These are phyloP conservation scores for Perithous albicinctus DNA, from an alignment of 2,888 invertebrate genomes.

Conservation along the genomic window DNA sequence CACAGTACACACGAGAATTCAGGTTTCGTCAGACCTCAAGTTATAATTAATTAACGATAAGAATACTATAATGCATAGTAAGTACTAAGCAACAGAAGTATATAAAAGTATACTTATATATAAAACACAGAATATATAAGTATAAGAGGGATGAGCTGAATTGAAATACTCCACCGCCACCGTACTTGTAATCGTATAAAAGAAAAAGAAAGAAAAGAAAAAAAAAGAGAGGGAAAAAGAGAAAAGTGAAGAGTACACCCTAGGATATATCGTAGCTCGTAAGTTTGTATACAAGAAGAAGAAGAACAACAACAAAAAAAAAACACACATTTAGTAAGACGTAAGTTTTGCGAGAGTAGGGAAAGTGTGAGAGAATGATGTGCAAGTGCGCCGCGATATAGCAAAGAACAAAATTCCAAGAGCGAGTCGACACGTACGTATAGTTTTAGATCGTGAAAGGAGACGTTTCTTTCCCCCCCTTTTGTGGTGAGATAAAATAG, in stretches of 20 bases:
- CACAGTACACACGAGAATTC: conserved; percentile 74
- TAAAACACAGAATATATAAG: conserved; percentile 70
- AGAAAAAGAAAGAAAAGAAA: conserved; percentile 65
- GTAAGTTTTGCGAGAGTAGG: conserved; percentile 66
- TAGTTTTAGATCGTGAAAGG: conserved; percentile 66
- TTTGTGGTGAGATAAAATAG: conserved; percentile 47
- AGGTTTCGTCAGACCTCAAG: conserved; percentile 84
- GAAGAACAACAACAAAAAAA: conserved; percentile 58
- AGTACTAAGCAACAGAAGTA: conserved; percentile 73
- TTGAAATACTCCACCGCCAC: conserved; percentile 83
- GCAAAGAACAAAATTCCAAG: conserved; percentile 64
- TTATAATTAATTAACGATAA: conserved; percentile 79
- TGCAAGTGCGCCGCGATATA: conserved; percentile 47
- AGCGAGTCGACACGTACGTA: conserved; percentile 68
- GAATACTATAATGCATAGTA: conserved; percentile 78
- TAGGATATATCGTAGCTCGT: conserved; percentile 80
- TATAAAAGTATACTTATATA: conserved; percentile 64
- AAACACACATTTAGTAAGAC: conserved; percentile 69
- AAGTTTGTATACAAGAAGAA: conserved; percentile 84
- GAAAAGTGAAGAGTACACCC: conserved; percentile 75
- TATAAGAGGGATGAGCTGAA: conserved; percentile 77
- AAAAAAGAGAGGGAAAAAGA: conserved; percentile 49
- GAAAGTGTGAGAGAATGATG: conserved; percentile 59
- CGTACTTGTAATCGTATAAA: conserved; percentile 80
- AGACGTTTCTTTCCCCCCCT: conserved; percentile 69